Conservation (phyloP, 92 coral and sea anemone species). For the Porites divaricata region DNA sequence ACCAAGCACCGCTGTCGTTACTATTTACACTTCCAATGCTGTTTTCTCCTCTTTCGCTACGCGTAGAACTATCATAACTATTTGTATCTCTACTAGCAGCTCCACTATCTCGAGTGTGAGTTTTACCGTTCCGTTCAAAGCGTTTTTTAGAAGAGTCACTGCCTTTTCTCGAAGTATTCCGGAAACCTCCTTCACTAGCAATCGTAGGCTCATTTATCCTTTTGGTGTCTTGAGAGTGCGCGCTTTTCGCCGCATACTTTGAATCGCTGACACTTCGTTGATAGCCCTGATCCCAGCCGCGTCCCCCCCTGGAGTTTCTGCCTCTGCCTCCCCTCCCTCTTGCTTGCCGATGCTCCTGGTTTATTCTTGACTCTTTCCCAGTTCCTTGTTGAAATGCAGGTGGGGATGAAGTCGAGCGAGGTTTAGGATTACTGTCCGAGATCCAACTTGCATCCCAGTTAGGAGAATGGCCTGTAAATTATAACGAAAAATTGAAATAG, state of each 20-base stretch:
- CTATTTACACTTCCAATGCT: neutral
- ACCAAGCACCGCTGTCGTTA: slow-evolving; percentile 19
- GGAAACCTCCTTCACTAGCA: slow-evolving; percentile 35
- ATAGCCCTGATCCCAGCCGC: slow-evolving; percentile 3
- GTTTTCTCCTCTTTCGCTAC: neutral
- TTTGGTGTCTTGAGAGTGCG: neutral
- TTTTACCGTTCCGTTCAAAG: neutral
- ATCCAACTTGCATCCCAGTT: slow-evolving; percentile 47
- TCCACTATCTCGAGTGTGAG: neutral
- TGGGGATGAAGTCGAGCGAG: slow-evolving; percentile 20
- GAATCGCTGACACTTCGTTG: slow-evolving; percentile 42
- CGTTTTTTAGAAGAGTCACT: neutral
- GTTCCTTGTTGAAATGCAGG: neutral
- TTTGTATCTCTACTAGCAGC: neutral
- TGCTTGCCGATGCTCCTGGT: slow-evolving; percentile 7
- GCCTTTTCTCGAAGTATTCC: neutral
- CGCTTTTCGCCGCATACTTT: slow-evolving; percentile 16
- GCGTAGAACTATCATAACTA: neutral
- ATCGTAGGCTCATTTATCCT: neutral
- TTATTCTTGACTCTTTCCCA: slow-evolving; percentile 2
- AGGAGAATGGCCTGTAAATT: slow-evolving; percentile 10
- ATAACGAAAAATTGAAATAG: neutral
- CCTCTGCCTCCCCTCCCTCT: slow-evolving; percentile 33
- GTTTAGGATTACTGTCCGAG: slow-evolving; percentile 25
- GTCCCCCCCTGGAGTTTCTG: slow-evolving; percentile 8